These are phyloP conservation scores for Nemapogon koenigi DNA, from an alignment of 2,888 invertebrate species.

Conservation along the genomic window DNA sequence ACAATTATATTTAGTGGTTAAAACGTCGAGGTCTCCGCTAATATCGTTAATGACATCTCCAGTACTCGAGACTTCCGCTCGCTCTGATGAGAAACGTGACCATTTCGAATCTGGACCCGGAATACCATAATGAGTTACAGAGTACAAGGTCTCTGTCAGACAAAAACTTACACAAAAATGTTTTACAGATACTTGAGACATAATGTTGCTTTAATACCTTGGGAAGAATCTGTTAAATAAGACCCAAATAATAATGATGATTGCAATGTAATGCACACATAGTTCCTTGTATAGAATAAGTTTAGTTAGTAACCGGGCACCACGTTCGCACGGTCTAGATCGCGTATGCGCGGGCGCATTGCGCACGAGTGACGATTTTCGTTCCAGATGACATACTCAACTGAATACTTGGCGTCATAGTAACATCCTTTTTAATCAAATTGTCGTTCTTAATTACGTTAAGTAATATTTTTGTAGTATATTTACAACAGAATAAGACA, in stretches of 20 bases:
- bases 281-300: no score
- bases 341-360: conserved; percentile 9
- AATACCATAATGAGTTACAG: conserved; percentile 6
- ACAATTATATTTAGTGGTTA: conserved; percentile 1
- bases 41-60: conserved; percentile 37
- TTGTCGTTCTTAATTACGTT: no score
- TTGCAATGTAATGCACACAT: no score
- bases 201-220: no score
- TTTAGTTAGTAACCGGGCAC: no score
- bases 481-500: no score
- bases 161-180: no score
- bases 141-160: conserved; percentile 3
- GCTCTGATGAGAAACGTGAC: conserved; percentile 24
- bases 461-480: background rate
- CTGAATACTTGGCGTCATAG: no score
- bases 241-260: no score
- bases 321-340: conserved; percentile 16
- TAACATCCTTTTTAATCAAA: no score
- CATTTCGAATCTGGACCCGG: conserved; percentile 11
- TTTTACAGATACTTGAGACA: no score
- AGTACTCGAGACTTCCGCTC: conserved; percentile 33
- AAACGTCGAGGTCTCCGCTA: conserved; percentile 17
- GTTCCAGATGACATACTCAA: background rate
- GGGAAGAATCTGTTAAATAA: no score
- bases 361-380: background rate